Conservation (phyloP, 2,113 vertebrate genomes). For the Himantopus leucocephalus region DNA sequence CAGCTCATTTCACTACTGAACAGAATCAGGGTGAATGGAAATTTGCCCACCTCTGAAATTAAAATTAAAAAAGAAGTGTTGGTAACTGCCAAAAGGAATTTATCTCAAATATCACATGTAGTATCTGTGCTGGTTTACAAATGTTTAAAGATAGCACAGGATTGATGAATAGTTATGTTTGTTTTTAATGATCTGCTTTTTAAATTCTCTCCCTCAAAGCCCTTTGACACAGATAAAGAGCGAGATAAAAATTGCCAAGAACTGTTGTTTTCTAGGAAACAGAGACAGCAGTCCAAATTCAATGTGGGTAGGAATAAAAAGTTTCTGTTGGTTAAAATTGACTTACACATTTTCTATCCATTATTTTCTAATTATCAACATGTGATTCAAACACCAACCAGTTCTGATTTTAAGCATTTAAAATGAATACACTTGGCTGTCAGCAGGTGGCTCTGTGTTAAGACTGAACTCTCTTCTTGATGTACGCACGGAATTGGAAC, state of each 20-base stretch:
- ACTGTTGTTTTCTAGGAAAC: neutral
- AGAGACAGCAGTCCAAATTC: neutral
- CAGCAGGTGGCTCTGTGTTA: constrained; percentile 45
- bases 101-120: neutral
- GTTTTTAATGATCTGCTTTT: neutral
- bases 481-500: neutral
- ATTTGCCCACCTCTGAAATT: neutral
- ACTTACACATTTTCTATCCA: neutral
- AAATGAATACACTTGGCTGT: neutral
- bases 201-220: neutral
- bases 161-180: neutral
- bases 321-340: neutral
- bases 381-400: neutral
- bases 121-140: neutral
- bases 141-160: neutral
- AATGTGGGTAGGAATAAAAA: neutral
- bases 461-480: neutral
- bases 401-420: neutral
- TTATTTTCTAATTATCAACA: neutral
- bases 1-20: neutral
- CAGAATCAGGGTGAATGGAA: neutral
- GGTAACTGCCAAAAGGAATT: neutral
- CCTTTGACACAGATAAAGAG: neutral
- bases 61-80: neutral
- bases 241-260: neutral